These are phyloP conservation scores for Caloenas nicobarica DNA, from an alignment of 2,113 vertebrate species.

Conservation along the genomic window DNA sequence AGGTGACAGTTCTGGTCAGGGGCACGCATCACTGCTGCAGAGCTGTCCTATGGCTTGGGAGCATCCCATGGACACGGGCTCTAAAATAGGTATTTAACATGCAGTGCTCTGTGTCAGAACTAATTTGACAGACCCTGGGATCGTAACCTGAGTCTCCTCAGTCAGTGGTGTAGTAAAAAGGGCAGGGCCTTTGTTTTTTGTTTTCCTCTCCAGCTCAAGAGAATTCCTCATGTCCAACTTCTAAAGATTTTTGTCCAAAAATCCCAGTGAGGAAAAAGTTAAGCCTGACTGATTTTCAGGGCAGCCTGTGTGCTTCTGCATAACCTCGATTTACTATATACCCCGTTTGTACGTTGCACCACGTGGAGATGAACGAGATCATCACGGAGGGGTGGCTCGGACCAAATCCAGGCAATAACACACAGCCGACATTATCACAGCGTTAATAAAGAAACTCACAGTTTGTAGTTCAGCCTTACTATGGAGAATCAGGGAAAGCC, in stretches of 20 bases:
- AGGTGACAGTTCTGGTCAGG: neutral
- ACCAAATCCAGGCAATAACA: neutral
- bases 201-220: neutral
- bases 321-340: neutral
- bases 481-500: neutral
- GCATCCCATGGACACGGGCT: neutral
- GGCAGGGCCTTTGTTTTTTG: rapidly evolving
- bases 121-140: neutral
- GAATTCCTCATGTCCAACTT: neutral
- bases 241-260: neutral
- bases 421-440: neutral
- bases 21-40: neutral
- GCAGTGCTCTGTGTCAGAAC: neutral
- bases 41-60: neutral
- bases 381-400: neutral
- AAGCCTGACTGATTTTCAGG: neutral
- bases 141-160: neutral
- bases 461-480: neutral
- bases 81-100: neutral
- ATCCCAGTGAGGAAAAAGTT: neutral
- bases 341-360: neutral
- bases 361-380: neutral
- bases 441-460: neutral
- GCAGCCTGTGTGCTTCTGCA: neutral
- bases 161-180: neutral